These are phyloP conservation scores for Tinea pellionella DNA, from an alignment of 2,888 invertebrate species.

Conservation along the genomic window DNA sequence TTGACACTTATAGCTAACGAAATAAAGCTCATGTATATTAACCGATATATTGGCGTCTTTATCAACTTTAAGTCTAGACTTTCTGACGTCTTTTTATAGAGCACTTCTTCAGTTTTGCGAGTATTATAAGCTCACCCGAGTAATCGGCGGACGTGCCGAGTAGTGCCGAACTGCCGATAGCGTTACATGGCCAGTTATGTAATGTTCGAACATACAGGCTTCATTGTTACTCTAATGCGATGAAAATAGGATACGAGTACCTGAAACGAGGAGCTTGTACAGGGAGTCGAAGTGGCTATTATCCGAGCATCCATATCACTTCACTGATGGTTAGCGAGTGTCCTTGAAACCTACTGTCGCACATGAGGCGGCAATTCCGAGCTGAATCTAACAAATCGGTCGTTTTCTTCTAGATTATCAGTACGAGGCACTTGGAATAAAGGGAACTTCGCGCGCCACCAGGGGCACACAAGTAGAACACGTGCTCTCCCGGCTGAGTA, in stretches of 20 bases:
- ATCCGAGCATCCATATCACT: constrained; percentile 62
- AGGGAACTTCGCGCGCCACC: constrained; percentile 7
- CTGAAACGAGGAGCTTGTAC: constrained; percentile 18
- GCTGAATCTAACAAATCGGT: neutral
- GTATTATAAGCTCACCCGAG: neutral
- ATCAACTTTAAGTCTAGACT: neutral
- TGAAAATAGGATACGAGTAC: neutral
- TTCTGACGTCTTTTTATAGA: neutral
- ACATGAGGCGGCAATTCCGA: constrained; percentile 46
- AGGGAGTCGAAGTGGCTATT: constrained; percentile 54
- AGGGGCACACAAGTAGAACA: constrained; percentile 28
- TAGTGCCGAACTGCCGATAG: too few species aligned
- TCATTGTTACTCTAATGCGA: neutral
- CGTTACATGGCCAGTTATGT: neutral
- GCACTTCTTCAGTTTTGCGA: neutral
- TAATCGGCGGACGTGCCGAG: neutral
- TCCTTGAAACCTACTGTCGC: constrained; percentile 41
- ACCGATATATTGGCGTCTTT: neutral
- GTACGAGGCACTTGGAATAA: neutral
- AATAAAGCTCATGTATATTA: neutral
- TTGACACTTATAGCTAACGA: neutral
- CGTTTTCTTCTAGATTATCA: neutral
- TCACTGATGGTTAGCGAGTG: constrained; percentile 47
- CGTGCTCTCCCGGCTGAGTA: constrained; percentile 69
- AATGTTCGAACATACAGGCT: neutral